These are phyloP conservation scores for Sebastes glaucus DNA, from an alignment of 2,797 vertebrate species.

Conservation along the genomic window DNA sequence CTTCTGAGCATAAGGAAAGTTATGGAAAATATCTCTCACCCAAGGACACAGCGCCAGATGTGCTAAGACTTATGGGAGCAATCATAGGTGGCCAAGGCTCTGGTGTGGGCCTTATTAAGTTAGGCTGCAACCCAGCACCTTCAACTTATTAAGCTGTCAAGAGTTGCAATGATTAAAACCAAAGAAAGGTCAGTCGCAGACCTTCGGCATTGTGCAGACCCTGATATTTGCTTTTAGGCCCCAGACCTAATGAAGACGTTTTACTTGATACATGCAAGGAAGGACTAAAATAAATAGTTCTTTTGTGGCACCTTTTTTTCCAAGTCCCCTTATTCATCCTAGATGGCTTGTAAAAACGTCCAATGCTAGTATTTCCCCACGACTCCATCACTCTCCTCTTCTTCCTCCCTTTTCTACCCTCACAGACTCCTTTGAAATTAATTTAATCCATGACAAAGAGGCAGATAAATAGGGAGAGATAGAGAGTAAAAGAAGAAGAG, in stretches of 20 bases:
- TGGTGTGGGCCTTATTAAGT: constrained; percentile 97
- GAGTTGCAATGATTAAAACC: constrained; percentile 99
- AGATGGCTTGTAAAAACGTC: constrained; percentile 77
- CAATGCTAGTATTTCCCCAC: constrained; percentile 69
- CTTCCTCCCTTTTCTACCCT: constrained; percentile 63
- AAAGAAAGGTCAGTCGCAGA: constrained; percentile 96
- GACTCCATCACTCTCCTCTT: constrained; percentile 63
- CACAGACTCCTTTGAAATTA: constrained; percentile 80
- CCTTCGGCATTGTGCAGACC: constrained; percentile 91
- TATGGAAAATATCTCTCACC: constrained; percentile 97
- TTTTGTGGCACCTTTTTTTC: constrained; percentile 84
- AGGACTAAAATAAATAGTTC: constrained; percentile 86
- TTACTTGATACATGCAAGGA: constrained; percentile 86
- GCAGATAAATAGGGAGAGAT: constrained; percentile 78
- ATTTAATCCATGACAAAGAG: constrained; percentile 85
- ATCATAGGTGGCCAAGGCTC: constrained; percentile 96
- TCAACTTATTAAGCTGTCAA: constrained; percentile 99
- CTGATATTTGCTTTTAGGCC: constrained; percentile 93
- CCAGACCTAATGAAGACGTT: constrained; percentile 91
- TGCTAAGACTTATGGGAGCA: constrained; percentile 98
- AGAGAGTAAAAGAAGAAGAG: constrained; percentile 73
- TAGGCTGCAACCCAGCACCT: constrained; percentile 97
- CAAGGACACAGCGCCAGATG: constrained; percentile 95
- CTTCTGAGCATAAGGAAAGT: constrained; percentile 89
- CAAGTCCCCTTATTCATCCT: constrained; percentile 66